These are phyloP conservation scores for Strigops habroptila DNA, from an alignment of 2,113 vertebrate genomes.

Conservation along the genomic window DNA sequence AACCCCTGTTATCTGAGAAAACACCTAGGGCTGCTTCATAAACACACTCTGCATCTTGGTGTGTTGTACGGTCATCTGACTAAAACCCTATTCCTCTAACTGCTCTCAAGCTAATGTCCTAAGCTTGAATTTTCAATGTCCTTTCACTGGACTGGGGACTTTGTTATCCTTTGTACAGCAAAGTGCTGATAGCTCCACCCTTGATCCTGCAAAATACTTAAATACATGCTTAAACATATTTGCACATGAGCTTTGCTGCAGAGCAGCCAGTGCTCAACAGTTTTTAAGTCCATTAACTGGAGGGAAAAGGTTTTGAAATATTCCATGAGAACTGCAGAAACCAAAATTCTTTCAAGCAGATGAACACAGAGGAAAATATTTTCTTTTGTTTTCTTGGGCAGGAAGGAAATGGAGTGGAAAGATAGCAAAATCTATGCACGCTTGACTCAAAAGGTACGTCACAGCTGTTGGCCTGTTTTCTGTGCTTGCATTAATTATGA, in stretches of 20 bases:
- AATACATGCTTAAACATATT: background rate
- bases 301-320: background rate
- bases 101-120: background rate
- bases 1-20: background rate
- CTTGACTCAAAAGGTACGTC: background rate
- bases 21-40: background rate
- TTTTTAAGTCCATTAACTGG: background rate
- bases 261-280: background rate
- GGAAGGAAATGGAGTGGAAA: background rate
- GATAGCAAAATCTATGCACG: background rate
- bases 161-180: background rate
- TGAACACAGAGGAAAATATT: background rate
- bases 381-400: background rate
- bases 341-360: background rate
- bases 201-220: background rate
- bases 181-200: background rate
- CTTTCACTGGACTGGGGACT: background rate
- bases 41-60: background rate
- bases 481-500: background rate
- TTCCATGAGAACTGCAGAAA: background rate
- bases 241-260: background rate
- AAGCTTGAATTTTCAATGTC: background rate
- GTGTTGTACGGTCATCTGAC: background rate
- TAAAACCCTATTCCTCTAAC: background rate
- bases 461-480: background rate